Base-by-base conservation (phyloP, 1,140 invertebrate genomes). In the Cydia fagiglandana region DNA sequence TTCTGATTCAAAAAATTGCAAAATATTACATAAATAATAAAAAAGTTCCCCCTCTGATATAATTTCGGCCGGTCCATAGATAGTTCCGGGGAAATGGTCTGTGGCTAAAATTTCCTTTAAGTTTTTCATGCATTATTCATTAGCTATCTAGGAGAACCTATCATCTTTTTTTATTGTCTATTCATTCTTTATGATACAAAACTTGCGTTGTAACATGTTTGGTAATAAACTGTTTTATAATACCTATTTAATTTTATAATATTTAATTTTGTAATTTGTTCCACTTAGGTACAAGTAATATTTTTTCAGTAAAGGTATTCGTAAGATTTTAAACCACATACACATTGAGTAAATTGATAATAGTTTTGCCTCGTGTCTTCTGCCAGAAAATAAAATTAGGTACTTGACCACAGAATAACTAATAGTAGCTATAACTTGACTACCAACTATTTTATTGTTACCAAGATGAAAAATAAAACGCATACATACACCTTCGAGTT, bases 1-100 rank as follows among this genome's bases (percentile, higher is more conserved):
- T 91, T 91, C 86, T 84, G 79, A 83, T 90, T 91, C 86, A 91
- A 92, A 91, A 92, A 80, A 87, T 88, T 89, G 88, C 91, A 87
- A 92, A 92, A 91, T 91, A 89, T 91, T 86, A 91, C 87, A 91
- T 87, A 92, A 91, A 91, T 88, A 91, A 92, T 91, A 90, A 91
- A 89, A 90, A 84, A 84, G 81, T 81, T 81, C 81, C 85, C 86
- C 83, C 79, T 85, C 70, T 77, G 81, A 88, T 87, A 77, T 80
- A 91, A 90, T 91, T 91, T 89, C 88, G 86, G 85, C 83, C 80
- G 83, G 80, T 80, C 79, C 82, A n/a, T n/a, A n/a, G 1, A 84
- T 87, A 89, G 89, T 89, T 88, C 88, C 86, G 88, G 82, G 78
- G 88, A 86, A 91, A 91, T 91, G 88, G 88, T 80, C 86, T 81